A percentile compares a stretch with the other conserved stretches of the same genome.
Evolutionary conservation across 35 echinoderm and acorn worm genomes (phyloP).

Genomic region (Anneissia japonica): DNA sequence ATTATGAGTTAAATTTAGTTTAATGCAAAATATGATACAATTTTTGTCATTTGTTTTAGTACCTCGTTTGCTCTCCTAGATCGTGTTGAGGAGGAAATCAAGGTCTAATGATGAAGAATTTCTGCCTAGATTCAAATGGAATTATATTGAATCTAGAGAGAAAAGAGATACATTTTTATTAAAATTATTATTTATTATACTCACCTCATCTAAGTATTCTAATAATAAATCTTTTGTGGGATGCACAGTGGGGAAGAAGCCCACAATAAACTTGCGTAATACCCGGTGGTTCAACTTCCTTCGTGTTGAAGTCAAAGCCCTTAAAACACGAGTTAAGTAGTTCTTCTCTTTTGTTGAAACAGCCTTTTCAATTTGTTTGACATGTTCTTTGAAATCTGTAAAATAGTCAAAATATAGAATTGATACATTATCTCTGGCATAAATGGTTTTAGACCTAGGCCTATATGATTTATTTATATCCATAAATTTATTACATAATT

Average conservation of each 20-base stretch:
- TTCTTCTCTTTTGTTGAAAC: constrained; percentile 96
- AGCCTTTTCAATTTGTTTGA: constrained; percentile 97
- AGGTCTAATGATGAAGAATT: too few species aligned
- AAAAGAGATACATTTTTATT: too few species aligned
- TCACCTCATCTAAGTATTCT: constrained; percentile 84
- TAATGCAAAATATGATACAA: too few species aligned
- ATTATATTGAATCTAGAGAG: too few species aligned
- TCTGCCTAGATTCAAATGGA: too few species aligned
- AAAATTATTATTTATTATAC: neutral
- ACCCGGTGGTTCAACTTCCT: constrained; percentile 85
- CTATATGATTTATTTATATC: too few species aligned
- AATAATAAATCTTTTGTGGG: constrained; percentile 63
- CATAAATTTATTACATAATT: too few species aligned
- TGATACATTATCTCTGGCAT: neutral
- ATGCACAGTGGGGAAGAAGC: constrained; percentile 57
- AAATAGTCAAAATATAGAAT: neutral
- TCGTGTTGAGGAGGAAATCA: too few species aligned
- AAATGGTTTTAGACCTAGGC: too few species aligned
- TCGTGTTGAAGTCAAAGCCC: constrained; percentile 76
- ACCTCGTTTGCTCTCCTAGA: too few species aligned
- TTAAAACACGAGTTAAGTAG: constrained; percentile 78
- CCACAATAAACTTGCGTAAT: constrained; percentile 79
- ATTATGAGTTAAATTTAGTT: too few species aligned
- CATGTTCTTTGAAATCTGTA: constrained; percentile 98
- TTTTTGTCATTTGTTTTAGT: too few species aligned